Percentiles rank a stretch among this genome's conserved stretches.
Conservation (phyloP, 2,888 invertebrate species). For the Chalcis sispes region DNA sequence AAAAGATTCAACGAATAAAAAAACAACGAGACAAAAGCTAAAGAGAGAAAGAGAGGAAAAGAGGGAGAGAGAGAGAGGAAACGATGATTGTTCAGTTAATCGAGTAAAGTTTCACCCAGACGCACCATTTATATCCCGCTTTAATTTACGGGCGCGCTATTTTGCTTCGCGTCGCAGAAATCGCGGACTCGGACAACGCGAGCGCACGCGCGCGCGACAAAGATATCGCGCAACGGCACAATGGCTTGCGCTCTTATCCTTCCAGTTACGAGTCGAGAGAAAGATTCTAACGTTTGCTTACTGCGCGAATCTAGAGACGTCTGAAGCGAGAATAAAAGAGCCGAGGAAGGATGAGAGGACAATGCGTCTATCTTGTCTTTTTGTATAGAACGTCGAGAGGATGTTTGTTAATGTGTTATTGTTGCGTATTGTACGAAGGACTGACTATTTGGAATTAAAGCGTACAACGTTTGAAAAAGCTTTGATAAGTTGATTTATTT, state of each 20-base stretch:
- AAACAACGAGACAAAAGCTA: too few relatives aligned
- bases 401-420: too few relatives aligned
- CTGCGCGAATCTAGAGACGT: too few relatives aligned
- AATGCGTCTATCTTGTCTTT: too few relatives aligned
- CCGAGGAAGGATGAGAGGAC: too few relatives aligned
- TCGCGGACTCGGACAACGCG: not conserved
- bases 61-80: not conserved
- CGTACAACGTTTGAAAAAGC: too few relatives aligned
- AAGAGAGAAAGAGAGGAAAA: not conserved
- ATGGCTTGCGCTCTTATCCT: not conserved
- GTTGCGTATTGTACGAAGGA: too few relatives aligned
- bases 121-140: constrained; percentile 7
- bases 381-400: too few relatives aligned
- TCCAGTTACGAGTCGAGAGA: not conserved
- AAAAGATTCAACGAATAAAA: too few relatives aligned
- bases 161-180: not conserved
- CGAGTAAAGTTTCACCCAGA: constrained; percentile 5
- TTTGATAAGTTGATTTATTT: too few relatives aligned
- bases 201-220: not conserved
- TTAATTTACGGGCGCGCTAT: constrained; percentile 17
- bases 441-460: too few relatives aligned
- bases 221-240: not conserved
- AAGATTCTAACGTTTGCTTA: not conserved
- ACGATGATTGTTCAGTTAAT: constrained; percentile 28
- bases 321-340: too few relatives aligned